Conservation (phyloP, 2,113 vertebrate species). For the Stigmatopora argus region DNA sequence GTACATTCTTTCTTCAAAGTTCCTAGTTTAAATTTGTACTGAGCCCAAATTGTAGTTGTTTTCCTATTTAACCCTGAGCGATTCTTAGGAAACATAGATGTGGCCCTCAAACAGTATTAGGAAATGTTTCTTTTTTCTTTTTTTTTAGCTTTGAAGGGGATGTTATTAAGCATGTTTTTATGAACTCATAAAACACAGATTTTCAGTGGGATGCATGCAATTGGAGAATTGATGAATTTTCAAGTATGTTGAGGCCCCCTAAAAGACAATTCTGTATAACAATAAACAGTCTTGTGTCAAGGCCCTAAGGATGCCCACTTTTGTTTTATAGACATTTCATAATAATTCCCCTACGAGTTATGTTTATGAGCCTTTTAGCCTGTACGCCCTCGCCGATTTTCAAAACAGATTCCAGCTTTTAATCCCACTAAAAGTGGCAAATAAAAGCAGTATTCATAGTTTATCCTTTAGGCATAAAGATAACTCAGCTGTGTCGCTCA, state of each 20-base stretch:
- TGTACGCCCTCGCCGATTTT: conserved; percentile 24
- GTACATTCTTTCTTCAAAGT: neutral
- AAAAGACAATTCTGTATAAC: neutral
- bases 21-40: neutral
- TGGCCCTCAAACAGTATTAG: neutral
- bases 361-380: conserved; percentile 52
- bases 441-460: conserved; percentile 49
- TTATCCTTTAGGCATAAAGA: conserved; percentile 53
- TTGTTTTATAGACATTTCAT: conserved; percentile 18
- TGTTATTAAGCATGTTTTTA: neutral
- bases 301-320: neutral
- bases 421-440: conserved; percentile 32
- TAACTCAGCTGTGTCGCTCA: conserved; percentile 28
- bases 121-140: too few species aligned
- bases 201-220: neutral
- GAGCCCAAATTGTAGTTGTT: too few species aligned
- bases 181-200: neutral
- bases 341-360: conserved; percentile 14
- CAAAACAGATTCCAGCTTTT: conserved; percentile 26
- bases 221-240: neutral
- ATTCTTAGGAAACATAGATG: neutral
- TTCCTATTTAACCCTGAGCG: neutral
- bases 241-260: neutral
- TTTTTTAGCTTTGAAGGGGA: neutral
- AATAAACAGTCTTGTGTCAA: neutral